Evolutionary conservation across 2,888 invertebrate species (phyloP).

Genomic region (Toxonevra muliebris): DNA sequence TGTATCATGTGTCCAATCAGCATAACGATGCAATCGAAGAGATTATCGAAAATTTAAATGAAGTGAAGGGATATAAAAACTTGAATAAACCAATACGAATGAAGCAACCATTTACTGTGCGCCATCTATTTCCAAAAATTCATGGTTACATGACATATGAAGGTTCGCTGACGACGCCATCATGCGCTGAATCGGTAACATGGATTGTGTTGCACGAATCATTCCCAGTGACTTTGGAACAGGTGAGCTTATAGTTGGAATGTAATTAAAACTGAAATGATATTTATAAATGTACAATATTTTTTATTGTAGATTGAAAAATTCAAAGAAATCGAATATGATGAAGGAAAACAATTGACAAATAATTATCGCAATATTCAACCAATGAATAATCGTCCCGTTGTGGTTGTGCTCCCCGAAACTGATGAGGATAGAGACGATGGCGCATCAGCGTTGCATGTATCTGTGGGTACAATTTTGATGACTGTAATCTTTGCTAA

Average conservation of each 20-base stretch:
- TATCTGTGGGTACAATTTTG: constrained; percentile 37
- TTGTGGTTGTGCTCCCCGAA: constrained; percentile 47
- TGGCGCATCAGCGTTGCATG: constrained; percentile 18
- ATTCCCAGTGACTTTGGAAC: constrained; percentile 67
- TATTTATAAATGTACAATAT: not conserved
- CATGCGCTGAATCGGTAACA: constrained; percentile 76
- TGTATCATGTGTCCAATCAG: constrained; percentile 68
- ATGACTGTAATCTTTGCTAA: constrained; percentile 37
- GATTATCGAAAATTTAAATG: constrained; percentile 52
- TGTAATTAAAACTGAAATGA: not conserved
- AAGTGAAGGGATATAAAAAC: constrained; percentile 49
- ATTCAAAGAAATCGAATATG: constrained; percentile 62
- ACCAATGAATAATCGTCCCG: constrained; percentile 53
- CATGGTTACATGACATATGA: constrained; percentile 72
- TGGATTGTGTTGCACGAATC: constrained; percentile 75
- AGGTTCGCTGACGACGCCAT: constrained; percentile 80
- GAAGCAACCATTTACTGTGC: constrained; percentile 49
- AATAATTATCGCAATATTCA: constrained; percentile 66
- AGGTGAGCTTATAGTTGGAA: constrained; percentile 57
- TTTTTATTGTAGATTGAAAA: constrained; percentile 56
- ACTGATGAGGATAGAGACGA: not conserved
- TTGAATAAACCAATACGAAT: constrained; percentile 50
- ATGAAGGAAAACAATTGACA: constrained; percentile 58
- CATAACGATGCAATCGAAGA: constrained; percentile 55
- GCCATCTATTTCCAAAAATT: constrained; percentile 68